Conservation (phyloP, 2,797 vertebrate species). For the Diceros bicornis region DNA sequence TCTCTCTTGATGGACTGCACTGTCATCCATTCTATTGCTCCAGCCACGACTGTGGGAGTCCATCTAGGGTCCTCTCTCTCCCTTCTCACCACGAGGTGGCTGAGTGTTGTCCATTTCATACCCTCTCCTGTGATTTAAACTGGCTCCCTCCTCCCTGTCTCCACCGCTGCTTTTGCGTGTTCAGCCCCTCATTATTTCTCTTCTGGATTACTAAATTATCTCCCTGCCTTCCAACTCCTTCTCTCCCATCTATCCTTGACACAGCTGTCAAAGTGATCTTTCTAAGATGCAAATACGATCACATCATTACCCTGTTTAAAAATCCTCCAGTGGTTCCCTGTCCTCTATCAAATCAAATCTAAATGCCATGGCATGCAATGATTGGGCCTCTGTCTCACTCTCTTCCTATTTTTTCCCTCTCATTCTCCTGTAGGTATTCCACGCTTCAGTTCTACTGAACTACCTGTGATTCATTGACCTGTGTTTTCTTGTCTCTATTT, state of each 20-base stretch:
- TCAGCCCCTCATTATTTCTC: not conserved
- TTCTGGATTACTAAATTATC: not conserved
- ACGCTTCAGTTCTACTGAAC: not conserved
- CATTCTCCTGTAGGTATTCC: rapidly evolving
- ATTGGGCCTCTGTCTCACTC: not conserved
- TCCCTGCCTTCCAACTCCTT: not conserved
- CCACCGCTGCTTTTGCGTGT: not conserved
- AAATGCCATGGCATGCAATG: too few relatives aligned
- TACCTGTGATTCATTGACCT: not conserved
- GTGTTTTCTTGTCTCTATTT: not conserved
- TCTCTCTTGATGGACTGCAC: not conserved
- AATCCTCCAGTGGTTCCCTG: not conserved
- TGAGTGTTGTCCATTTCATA: not conserved
- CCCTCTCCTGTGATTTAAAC: not conserved
- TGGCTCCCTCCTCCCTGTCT: not conserved
- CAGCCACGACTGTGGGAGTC: not conserved
- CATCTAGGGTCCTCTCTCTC: not conserved
- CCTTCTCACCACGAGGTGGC: not conserved
- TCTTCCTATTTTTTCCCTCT: not conserved
- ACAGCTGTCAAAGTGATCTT: not conserved
- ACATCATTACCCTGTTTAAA: not conserved
- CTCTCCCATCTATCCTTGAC: not conserved
- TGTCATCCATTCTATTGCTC: not conserved
- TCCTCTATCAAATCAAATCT: not conserved
- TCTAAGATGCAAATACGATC: not conserved